Evolutionary conservation across 2,888 invertebrate species (phyloP).

Genomic region (Phaedon cochleariae): DNA sequence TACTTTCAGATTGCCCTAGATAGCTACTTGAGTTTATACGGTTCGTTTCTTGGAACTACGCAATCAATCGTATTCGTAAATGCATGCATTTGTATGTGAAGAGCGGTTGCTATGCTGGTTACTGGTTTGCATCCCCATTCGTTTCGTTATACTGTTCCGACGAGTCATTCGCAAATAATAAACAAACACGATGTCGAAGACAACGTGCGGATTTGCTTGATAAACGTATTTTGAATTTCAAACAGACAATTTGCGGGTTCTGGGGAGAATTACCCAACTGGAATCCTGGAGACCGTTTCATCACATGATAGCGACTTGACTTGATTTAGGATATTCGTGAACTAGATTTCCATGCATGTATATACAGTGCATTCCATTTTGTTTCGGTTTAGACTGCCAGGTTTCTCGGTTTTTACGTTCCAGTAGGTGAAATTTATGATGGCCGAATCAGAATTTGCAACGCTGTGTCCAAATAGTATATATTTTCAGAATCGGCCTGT

Average conservation of each 20-base stretch:
- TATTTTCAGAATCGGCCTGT: too few relatives aligned
- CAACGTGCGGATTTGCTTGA: constrained; percentile 18
- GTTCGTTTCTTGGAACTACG: background rate
- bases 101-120: constrained; percentile 10
- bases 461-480: too few relatives aligned
- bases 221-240: constrained; percentile 18
- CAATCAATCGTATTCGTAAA: constrained; percentile 3
- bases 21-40: background rate
- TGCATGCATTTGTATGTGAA: constrained; percentile 8
- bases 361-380: too few relatives aligned
- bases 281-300: background rate
- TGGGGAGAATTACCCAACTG: background rate
- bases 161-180: constrained; percentile 21
- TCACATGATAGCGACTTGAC: background rate
- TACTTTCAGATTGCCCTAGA: background rate
- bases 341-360: too few relatives aligned
- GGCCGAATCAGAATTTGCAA: too few relatives aligned
- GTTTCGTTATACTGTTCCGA: constrained; percentile 12
- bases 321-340: background rate
- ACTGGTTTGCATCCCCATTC: constrained; percentile 13
- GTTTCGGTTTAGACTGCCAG: too few relatives aligned
- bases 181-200: constrained; percentile 16
- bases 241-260: constrained; percentile 7
- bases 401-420: too few relatives aligned
- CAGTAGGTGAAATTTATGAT: too few relatives aligned